Conservation (phyloP, 2,888 invertebrate species). For the Pollenia angustigena region DNA sequence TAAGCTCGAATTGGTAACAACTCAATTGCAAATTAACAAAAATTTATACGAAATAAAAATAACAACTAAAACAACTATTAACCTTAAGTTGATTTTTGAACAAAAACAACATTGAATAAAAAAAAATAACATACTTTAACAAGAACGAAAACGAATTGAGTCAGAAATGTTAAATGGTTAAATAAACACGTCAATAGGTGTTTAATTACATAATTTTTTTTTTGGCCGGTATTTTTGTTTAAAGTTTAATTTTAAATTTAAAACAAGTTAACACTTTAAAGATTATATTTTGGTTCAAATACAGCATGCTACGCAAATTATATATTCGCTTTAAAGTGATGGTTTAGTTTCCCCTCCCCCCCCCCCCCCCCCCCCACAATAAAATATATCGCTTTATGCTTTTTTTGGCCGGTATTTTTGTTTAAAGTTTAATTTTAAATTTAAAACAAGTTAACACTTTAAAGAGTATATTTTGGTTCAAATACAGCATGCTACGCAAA, state of each 20-base stretch:
- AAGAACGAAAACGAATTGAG: constrained; percentile 36
- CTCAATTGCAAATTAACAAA: constrained; percentile 52
- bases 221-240: background rate
- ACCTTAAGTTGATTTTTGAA: constrained; percentile 35
- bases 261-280: background rate
- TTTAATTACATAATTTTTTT: constrained; percentile 55
- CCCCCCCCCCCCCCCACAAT: too few relatives aligned
- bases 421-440: too few relatives aligned
- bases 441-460: background rate
- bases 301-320: too few relatives aligned
- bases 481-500: too few relatives aligned
- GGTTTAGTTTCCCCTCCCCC: too few relatives aligned
- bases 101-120: background rate
- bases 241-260: too few relatives aligned
- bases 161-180: constrained; percentile 66
- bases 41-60: constrained; percentile 14
- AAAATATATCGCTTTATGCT: too few relatives aligned
- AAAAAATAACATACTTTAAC: constrained; percentile 1
- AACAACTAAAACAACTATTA: constrained; percentile 19
- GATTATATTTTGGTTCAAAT: too few relatives aligned
- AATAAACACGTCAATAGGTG: constrained; percentile 67
- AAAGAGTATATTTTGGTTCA: too few relatives aligned
- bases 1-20: constrained; percentile 59
- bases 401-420: too few relatives aligned
- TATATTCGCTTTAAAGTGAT: too few relatives aligned